These are phyloP conservation scores for Hycleus cichorii DNA, from an alignment of 1,140 invertebrate species.

Conservation along the genomic window DNA sequence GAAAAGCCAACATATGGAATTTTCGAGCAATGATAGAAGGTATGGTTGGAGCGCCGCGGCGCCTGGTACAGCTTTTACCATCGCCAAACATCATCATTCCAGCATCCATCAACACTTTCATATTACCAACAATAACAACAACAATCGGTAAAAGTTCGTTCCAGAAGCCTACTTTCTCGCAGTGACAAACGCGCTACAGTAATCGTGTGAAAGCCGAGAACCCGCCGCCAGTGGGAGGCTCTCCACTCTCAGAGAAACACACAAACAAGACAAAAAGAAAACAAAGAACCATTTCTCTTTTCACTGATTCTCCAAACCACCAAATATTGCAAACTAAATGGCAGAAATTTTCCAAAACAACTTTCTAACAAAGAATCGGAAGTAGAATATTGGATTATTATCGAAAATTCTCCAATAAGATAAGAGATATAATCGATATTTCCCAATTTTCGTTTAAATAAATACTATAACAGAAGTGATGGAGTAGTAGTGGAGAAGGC, in stretches of 20 bases:
- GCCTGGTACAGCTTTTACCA: not conserved
- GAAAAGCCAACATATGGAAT: too few species aligned
- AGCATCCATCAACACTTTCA: slow-evolving; percentile 24
- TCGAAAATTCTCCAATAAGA: too few species aligned
- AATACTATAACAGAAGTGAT: not conserved
- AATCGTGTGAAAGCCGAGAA: slow-evolving; percentile 23
- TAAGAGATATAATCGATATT: too few species aligned
- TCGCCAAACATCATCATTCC: not conserved
- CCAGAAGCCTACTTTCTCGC: slow-evolving; percentile 37
- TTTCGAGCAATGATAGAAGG: too few species aligned
- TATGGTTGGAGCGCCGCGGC: too few species aligned
- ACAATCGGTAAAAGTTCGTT: slow-evolving; percentile 38
- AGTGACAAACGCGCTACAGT: slow-evolving; percentile 24
- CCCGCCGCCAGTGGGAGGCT: slow-evolving; percentile 23
- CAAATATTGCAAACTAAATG: not conserved
- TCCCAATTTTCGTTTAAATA: too few species aligned
- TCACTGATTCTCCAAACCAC: slow-evolving; percentile 7
- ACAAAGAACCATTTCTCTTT: slow-evolving; percentile 26
- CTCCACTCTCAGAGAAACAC: not conserved
- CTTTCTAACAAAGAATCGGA: not conserved
- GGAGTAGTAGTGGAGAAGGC: not conserved
- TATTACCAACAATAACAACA: slow-evolving; percentile 8
- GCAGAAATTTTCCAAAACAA: not conserved
- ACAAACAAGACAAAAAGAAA: too few species aligned
- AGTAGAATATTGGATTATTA: not conserved